These are phyloP conservation scores for Acheta domesticus DNA, from an alignment of 2,888 invertebrate genomes.

Conservation along the genomic window DNA sequence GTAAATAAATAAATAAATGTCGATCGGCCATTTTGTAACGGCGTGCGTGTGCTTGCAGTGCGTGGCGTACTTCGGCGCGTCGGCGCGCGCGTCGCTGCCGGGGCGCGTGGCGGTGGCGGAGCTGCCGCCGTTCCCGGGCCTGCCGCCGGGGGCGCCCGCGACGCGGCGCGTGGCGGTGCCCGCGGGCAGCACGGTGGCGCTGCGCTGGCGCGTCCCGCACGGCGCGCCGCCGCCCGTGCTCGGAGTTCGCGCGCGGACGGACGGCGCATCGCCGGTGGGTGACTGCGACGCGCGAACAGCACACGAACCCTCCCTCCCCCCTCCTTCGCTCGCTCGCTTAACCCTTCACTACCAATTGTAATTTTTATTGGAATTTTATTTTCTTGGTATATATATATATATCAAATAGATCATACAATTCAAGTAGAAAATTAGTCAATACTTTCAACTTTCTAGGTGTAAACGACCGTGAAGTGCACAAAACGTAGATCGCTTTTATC, in stretches of 20 bases:
- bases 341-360: no score
- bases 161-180: constrained; percentile 55
- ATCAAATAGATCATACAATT: no score
- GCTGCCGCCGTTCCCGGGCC: constrained; percentile 57
- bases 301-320: no score
- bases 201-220: constrained; percentile 63
- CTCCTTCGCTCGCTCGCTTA: no score
- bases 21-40: no score
- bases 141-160: constrained; percentile 42
- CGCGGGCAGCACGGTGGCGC: constrained; percentile 62
- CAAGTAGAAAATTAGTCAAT: no score
- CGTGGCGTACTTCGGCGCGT: constrained; percentile 79
- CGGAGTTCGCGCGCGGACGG: constrained; percentile 51
- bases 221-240: constrained; percentile 64
- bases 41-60: constrained; percentile 55
- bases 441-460: no score
- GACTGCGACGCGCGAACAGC: neutral
- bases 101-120: constrained; percentile 70
- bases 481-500: no score
- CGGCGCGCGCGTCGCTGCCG: constrained; percentile 76
- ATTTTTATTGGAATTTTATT: no score
- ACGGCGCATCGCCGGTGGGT: constrained; percentile 39
- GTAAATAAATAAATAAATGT: no score
- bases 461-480: no score
- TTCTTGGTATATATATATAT: no score